Base-by-base conservation (phyloP, 2,797 vertebrate genomes). In the Acipenser oxyrinchus region DNA sequence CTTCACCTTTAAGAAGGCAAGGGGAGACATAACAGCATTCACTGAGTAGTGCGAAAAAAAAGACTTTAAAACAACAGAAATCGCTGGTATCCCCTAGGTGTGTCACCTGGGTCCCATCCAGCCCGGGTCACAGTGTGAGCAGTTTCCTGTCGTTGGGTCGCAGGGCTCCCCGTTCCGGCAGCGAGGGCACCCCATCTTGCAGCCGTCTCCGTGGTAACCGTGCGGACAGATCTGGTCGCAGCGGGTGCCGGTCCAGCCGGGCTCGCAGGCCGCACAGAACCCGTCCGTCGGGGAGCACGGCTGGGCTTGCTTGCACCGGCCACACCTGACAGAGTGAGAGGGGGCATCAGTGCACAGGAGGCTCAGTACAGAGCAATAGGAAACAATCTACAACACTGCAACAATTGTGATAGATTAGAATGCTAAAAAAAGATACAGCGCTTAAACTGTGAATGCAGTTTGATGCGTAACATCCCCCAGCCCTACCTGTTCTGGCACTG, bases 231-330 rank as follows among this genome's bases (percentile, higher is more conserved):
- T 84, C 12, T 75, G 85, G 70, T 91, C 81, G 63, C 96, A 99
- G 1, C 60, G 90, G 0, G 91, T 93, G 1, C 95, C 94, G 0
- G 89, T 94, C 95, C 95, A 98, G 67, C 96, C 96, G 0, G 90
- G 85, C 50, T 87, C 78, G 15, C 96, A 99, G 70, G 87, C 85
- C 1, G 65, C 70, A 68, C 96, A 99, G 66, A 72, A 74, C 0
- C 96, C 96, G 0, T 95, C 89, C 8, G 82, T 71, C 0, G 80
- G 68, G 0, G 90, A 91, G 73, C 96, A 99, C 0, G 82, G 65
- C 68, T 78, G 78, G 10, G 77, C 79, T 67, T 67, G 84, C 70
- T 81, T 85, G 78, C 94, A 96, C 78, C 75, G 81, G 60, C 93
- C 91, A 71, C 94, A 95, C 0, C 90, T 92, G n/a, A 62, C 60